A percentile compares a stretch with the other conserved stretches of the same genome.
Conservation (phyloP, 2,113 vertebrate genomes). For the Nothoprocta perdicaria region DNA sequence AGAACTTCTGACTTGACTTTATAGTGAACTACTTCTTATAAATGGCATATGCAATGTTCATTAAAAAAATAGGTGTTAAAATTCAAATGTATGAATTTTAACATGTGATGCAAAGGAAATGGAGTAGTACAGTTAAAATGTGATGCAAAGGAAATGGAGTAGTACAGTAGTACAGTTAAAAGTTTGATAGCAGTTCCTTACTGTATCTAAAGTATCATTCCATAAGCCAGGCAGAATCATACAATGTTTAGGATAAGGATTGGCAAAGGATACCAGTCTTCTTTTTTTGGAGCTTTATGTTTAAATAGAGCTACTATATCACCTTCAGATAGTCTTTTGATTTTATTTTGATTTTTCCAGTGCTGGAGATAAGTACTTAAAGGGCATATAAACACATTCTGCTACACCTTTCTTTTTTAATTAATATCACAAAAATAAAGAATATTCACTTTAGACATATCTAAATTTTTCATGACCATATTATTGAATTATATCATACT, state of each 20-base stretch:
- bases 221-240: neutral
- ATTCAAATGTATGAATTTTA: neutral
- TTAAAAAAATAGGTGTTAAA: neutral
- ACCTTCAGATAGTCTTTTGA: neutral
- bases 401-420: neutral
- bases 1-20: neutral
- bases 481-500: neutral
- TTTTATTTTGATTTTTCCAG: neutral
- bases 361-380: neutral
- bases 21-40: neutral
- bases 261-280: neutral
- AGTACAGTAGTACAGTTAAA: neutral
- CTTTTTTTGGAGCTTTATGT: neutral
- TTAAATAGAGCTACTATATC: neutral
- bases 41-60: neutral
- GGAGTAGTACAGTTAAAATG: neutral
- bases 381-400: neutral
- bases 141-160: neutral
- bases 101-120: neutral
- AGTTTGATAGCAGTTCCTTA: neutral
- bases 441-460: neutral
- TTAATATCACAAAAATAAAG: neutral
- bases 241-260: neutral
- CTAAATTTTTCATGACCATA: neutral
- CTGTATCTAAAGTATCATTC: neutral